Evolutionary conservation across 2,797 vertebrate species (phyloP).

Genomic region (Betta splendens): DNA sequence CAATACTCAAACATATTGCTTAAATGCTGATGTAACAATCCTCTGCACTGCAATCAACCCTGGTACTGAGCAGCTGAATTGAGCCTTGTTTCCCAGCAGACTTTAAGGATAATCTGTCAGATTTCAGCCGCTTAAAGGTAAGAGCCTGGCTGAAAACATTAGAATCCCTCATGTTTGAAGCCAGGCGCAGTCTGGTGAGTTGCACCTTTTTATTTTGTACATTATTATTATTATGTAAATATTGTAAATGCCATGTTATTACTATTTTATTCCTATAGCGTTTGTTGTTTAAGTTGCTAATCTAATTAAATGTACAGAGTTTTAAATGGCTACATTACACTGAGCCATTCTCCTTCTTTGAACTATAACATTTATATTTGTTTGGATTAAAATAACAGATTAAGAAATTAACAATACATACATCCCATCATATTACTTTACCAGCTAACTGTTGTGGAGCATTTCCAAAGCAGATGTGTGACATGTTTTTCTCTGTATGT

Average conservation of each 20-base stretch:
- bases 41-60: slow-evolving; percentile 41
- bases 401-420: too few species aligned
- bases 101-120: slow-evolving; percentile 44
- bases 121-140: slow-evolving; percentile 61
- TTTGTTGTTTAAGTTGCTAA: not conserved
- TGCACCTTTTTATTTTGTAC: slow-evolving; percentile 7
- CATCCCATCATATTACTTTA: too few species aligned
- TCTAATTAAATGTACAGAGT: slow-evolving; percentile 8
- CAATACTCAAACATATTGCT: not conserved
- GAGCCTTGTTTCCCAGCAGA: slow-evolving; percentile 39
- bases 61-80: slow-evolving; percentile 49
- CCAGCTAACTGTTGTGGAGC: not conserved
- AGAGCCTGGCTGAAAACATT: slow-evolving; percentile 50
- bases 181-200: slow-evolving; percentile 55
- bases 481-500: slow-evolving; percentile 18
- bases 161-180: slow-evolving; percentile 46
- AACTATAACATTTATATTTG: not conserved
- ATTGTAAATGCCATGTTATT: not conserved
- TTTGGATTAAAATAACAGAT: too few species aligned
- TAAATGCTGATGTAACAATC: slow-evolving; percentile 4
- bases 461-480: not conserved
- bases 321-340: not conserved
- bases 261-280: not conserved
- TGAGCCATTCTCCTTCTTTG: not conserved
- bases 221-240: not conserved